A percentile compares a stretch with the other conserved stretches of the same genome.
These are phyloP conservation scores for Nemurella pictetii DNA, from an alignment of 2,888 invertebrate species.

Conservation along the genomic window DNA sequence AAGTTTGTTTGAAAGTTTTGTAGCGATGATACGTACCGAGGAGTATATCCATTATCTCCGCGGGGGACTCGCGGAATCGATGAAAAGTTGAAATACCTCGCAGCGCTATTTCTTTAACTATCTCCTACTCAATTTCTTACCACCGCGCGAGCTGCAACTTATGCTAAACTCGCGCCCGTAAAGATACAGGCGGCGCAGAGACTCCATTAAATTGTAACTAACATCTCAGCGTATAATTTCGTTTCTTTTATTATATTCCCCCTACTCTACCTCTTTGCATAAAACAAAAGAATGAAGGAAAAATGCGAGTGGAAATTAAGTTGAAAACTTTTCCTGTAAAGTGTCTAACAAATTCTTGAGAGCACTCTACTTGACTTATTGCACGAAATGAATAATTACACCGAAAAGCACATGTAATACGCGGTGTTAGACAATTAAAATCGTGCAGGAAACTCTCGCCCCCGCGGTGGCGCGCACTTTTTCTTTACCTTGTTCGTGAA, in stretches of 20 bases:
- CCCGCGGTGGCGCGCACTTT: too few relatives aligned
- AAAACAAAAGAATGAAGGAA: neutral
- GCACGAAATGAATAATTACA: conserved; percentile 13
- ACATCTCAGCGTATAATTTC: neutral
- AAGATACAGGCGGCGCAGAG: neutral
- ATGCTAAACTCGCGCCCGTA: neutral
- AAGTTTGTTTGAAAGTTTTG: neutral
- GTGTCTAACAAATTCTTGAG: conserved; percentile 17
- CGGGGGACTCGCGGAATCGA: neutral
- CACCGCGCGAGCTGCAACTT: neutral
- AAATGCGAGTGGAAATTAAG: conserved; percentile 5
- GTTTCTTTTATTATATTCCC: neutral
- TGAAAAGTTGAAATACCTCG: neutral
- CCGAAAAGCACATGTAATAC: conserved; percentile 5
- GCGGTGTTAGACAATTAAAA: neutral
- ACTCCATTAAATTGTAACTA: neutral
- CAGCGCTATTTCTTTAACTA: neutral
- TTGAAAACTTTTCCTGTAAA: conserved; percentile 22
- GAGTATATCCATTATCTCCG: neutral
- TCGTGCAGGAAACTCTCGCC: neutral
- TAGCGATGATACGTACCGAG: neutral
- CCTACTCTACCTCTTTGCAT: neutral
- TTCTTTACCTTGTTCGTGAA: neutral
- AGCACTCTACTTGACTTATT: conserved; percentile 7
- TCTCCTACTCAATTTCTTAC: neutral